phyloP scores from a whole-genome alignment of 2,797 vertebrate genomes.

The Protosalanx chinensis region DNA sequence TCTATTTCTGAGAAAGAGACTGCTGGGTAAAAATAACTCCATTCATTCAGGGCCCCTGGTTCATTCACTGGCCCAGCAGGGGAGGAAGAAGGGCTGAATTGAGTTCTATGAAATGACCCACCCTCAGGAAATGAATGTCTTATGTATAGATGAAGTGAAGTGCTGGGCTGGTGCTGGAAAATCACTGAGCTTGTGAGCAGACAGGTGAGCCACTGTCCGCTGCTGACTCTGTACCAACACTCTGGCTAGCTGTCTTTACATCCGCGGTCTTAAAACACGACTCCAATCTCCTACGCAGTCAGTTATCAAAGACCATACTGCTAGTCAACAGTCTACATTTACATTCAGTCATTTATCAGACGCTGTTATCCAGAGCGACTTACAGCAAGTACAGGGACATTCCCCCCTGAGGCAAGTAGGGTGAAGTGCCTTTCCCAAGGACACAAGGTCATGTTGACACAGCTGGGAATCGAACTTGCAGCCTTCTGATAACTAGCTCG shows the following conservation, averaged over 20 bases:
- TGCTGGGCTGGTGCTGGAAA: not conserved
- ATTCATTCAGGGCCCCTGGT: constrained; percentile 49
- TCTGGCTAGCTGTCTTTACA: not conserved
- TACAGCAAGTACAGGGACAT: no score
- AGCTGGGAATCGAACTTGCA: no score
- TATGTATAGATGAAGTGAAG: constrained; percentile 14
- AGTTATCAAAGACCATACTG: no score
- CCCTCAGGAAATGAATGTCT: not conserved
- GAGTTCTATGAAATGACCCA: not conserved
- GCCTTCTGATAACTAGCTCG: no score
- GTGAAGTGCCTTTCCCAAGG: no score
- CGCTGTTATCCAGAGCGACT: no score
- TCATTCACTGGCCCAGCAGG: constrained; percentile 45
- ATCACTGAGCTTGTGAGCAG: not conserved
- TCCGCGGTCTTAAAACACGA: not conserved
- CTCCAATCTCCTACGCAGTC: no score
- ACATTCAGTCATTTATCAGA: no score
- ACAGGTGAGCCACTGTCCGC: not conserved
- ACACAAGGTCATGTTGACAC: no score
- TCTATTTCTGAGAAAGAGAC: constrained; percentile 59
- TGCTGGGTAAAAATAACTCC: constrained; percentile 58
- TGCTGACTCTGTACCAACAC: not conserved
- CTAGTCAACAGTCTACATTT: no score
- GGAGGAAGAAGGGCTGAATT: constrained; percentile 23
- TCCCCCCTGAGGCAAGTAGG: no score